Evolutionary conservation across 2,888 invertebrate species (phyloP), one percentile per base, ranked within the genome.

Genomic region (Macaria notata): DNA sequence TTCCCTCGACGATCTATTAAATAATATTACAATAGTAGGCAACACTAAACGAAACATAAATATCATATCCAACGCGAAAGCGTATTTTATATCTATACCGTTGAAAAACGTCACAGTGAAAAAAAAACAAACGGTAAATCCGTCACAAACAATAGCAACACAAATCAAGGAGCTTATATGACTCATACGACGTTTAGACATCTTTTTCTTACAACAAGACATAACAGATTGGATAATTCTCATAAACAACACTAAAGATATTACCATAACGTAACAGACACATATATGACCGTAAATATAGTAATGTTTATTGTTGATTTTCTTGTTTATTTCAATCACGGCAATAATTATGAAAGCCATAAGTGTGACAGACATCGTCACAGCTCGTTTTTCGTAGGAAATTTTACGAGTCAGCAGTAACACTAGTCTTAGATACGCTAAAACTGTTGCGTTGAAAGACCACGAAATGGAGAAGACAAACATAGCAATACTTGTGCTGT

Each of bases 341-440:
- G 36, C n/a, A 5, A 51, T 9, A 4, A 43, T 5, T 8, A n/a
- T 9, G 4, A n/a, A 7, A 9, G 42, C 8, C 7, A 51, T 19
- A 3, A 4, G 31, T 6, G 47, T 43, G 1, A 36, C 43, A 30
- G 31, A 39, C 31, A 44, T 2, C 8, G 56, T 48, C 3, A 43
- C 51, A 5, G 1, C 51, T 9, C 47, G 41, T 4, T 47, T 56
- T 9, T 48, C 51, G n/a, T 51, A 56, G 8, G 47, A 47, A 7
- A 46, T 46, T 39, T 44, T 56, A n/a, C 39, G 8, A 29, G 39
- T 50, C 5, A 31, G 44, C 31, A 51, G 39, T 3, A 56, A n/a
- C 3, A 56, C 56, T 8, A 56, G 33, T 39, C 47, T 47, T 4
- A 51, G n/a, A 44, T 43, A 56, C 3, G 56, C 56, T 0, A 51